Percentiles rank a stretch among this genome's conserved stretches.
phyloP scores from a whole-genome alignment of 2,888 invertebrate species.

The Limnephilus marmoratus region DNA sequence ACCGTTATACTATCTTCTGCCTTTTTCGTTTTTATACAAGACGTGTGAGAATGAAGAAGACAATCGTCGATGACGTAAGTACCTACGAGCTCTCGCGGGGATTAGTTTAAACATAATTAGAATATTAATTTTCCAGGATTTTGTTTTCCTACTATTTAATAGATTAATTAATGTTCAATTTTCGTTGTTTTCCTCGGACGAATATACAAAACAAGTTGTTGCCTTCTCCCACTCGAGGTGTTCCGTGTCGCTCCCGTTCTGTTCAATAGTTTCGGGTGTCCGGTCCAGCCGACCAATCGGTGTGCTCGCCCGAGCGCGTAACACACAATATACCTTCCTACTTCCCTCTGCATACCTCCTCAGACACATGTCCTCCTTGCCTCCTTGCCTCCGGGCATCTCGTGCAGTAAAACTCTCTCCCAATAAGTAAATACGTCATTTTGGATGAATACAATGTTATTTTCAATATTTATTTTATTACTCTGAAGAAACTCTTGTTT shows the following conservation, averaged over 20 bases:
- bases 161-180: conserved; percentile 68
- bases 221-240: conserved; percentile 25
- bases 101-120: too few species aligned
- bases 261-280: conserved; percentile 64
- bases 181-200: conserved; percentile 20
- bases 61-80: too few species aligned
- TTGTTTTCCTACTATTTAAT: not conserved
- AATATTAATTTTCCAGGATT: not conserved
- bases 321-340: conserved; percentile 33
- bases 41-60: too few species aligned
- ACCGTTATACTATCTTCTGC: too few species aligned
- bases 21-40: too few species aligned
- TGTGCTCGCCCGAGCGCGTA: conserved; percentile 59
- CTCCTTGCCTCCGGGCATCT: not conserved
- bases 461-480: not conserved
- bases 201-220: not conserved
- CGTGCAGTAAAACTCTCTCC: not conserved
- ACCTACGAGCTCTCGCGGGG: too few species aligned
- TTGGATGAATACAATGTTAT: not conserved
- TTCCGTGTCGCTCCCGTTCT: conserved; percentile 57
- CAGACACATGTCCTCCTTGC: not conserved
- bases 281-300: conserved; percentile 70
- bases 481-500: not conserved
- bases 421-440: not conserved
- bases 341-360: not conserved